Percentiles rank a stretch among this genome's conserved stretches.
These are phyloP conservation scores for Lypha dubia DNA, from an alignment of 2,888 invertebrate genomes.

Conservation along the genomic window DNA sequence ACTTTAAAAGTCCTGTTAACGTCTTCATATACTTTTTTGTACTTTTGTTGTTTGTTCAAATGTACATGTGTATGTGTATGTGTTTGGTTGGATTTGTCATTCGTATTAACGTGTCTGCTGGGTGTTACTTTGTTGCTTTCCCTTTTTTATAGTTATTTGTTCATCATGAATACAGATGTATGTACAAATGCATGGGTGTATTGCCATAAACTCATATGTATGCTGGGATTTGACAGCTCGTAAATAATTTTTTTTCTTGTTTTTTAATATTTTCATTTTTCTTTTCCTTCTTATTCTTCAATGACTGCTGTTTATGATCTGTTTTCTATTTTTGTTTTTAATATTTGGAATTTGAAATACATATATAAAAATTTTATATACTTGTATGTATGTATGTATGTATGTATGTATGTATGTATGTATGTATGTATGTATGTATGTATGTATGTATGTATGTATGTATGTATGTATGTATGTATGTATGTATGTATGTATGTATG, in stretches of 20 bases:
- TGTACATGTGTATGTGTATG: slow-evolving; percentile 19
- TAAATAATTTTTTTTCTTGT: slow-evolving; percentile 75
- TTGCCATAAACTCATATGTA: slow-evolving; percentile 64
- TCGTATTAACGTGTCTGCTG: slow-evolving; percentile 65
- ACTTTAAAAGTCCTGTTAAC: slow-evolving; percentile 51
- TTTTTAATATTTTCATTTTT: slow-evolving; percentile 19
- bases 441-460: too few species aligned
- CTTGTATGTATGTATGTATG: too few species aligned
- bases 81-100: slow-evolving; percentile 60
- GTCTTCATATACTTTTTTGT: background rate
- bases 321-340: slow-evolving; percentile 10
- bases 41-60: background rate
- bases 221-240: slow-evolving; percentile 81
- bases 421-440: too few species aligned
- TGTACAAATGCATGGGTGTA: background rate
- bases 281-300: background rate
- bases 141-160: slow-evolving; percentile 24
- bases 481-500: too few species aligned
- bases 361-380: too few species aligned
- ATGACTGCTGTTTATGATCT: slow-evolving; percentile 41
- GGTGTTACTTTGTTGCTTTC: slow-evolving; percentile 43
- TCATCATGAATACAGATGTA: slow-evolving; percentile 2
- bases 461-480: too few species aligned
- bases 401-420: too few species aligned
- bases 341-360: slow-evolving; percentile 31